Evolutionary conservation across 2,113 vertebrate genomes (phyloP), one percentile per base, ranked within the genome.

Genomic region (Seriola rivoliana): DNA sequence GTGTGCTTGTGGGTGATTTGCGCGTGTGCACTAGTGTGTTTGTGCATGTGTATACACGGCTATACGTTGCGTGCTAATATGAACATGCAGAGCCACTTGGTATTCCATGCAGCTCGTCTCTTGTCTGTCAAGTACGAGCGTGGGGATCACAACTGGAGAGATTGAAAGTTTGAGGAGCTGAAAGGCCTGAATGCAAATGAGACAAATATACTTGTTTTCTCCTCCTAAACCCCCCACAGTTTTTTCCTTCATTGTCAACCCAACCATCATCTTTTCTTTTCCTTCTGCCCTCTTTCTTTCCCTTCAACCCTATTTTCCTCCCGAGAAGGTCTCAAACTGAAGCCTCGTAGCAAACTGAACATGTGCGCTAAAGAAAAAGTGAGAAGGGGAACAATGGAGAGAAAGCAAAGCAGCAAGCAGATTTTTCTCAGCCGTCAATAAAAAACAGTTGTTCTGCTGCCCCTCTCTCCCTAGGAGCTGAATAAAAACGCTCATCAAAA

Each of bases 151-250:
- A 93, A 88, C 83, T 69, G 84, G 78, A 92, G 67, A 91, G 88
- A 94, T 90, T 89, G 93, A 93, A 95, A 95, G 92, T 93, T 92
- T 91, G 84, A 93, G 65, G 78, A 78, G 85, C 87, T 88, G 85
- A 87, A 90, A 89, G 80, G 82, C 75, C 87, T 85, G 92, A 82
- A 94, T 94, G 91, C 88, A 91, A 93, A 95, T 93, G 81, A 92
- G 82, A 89, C 44, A 90, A 86, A 91, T 77, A 80, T 71, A 89
- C 85, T 89, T 69, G 72, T 71, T 87, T 78, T 82, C 71, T 70
- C 29, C 62, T 40, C 60, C 78, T 55, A 29, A 78, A 46, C 36
- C 69, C 71, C 60, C 67, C 58, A 65, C 62, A 68, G 46, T 36
- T 58, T 64, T 48, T 73, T 71, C 60, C 60, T 48, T 75, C 59